Evolutionary conservation across 2,797 vertebrate genomes (phyloP), one percentile per base, ranked within the genome.

Genomic region (Acanthopagrus latus): DNA sequence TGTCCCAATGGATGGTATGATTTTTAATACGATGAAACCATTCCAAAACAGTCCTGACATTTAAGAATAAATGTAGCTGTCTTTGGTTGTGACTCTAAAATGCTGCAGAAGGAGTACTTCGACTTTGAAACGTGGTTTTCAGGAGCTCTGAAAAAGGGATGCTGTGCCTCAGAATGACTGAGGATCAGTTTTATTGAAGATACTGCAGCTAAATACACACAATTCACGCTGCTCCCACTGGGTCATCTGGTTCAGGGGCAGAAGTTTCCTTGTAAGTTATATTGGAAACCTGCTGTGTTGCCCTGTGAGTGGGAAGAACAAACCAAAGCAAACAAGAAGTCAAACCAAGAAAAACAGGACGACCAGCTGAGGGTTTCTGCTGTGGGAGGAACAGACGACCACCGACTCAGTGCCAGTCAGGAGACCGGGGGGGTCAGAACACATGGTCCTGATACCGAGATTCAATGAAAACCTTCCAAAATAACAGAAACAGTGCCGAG

Each of bases 281-380:
- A 2, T 10, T 10, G 17, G 29, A 51, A 25, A 16, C 54, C 18
- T 47, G 56, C 43, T 5, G 8, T 51, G 74, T 16, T 54, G 52
- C 23, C 27, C 44, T 33, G 46, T 29, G 62, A 76, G 75, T 72
- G 48, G 64, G 67, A 51, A 17, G n/a, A 69, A 44, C 63, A 65
- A 64, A 63, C 65, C 43, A n/a, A 20, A 44, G 1, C 48, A 73
- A 64, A 70, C 33, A 63, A 27, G 59, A 56, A 38, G 50, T 76
- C 67, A 56, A 71, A 46, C 52, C 11, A 51, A 52, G 64, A 67
- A 57, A 54, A 77, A 63, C 74, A 66, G 18, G 60, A 57, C 7
- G 11, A 20, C 63, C 76, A 52, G 71, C 71, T 23, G 71, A 47
- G 76, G n/a, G 59, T 59, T 46, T 25, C 44, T 23, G 33, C 9